Base-by-base conservation (phyloP, 2,113 vertebrate genomes). In the Nibea coibor region DNA sequence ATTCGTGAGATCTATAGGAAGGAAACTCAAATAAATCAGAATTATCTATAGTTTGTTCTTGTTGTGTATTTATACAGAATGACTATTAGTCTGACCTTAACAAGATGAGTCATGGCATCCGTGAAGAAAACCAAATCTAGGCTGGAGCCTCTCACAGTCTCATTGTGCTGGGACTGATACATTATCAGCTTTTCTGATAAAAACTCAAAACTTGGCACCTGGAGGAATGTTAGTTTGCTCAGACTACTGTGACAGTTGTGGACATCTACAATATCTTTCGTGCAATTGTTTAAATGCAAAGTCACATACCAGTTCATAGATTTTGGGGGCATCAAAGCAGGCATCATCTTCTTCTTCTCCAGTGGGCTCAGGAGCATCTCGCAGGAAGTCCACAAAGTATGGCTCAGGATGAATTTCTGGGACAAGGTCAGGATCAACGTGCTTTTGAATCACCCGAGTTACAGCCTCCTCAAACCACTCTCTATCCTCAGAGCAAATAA, bases 371-470 rank as follows among this genome's bases (percentile, higher is more conserved):
- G 95, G 95, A 11, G 93, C 90, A 61, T 97, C 96, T 64, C 95
- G 94, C 83, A 97, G 88, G 91, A 98, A 98, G 90, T 98, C 96
- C 82, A 96, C 96, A 93, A 98, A 98, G 72, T 95, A 96, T 4
- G 91, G 59, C 24, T 97, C 5, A 85, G 71, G 69, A 82, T 91
- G 88, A 90, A 85, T 61, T 78, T 78, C 1, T 91, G 92, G 24
- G 90, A 93, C 94, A 4, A 64, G 76, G 43, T 85, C 91, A 56
- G 81, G 82, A 58, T 94, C 93, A 69, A 96, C 91, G 35, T 94
- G 95, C 26, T 95, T 94, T 68, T 95, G 86, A 72, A 96, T 82
- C 20, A 96, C 89, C 63, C 88, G 91, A 39, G 70, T 65, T 81
- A 97, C 51, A 35, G 92, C 35, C 75, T 80, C 71, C 8, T 96